These are phyloP conservation scores for Threskiornis aethiopicus DNA, from an alignment of 2,797 vertebrate species.

Conservation along the genomic window DNA sequence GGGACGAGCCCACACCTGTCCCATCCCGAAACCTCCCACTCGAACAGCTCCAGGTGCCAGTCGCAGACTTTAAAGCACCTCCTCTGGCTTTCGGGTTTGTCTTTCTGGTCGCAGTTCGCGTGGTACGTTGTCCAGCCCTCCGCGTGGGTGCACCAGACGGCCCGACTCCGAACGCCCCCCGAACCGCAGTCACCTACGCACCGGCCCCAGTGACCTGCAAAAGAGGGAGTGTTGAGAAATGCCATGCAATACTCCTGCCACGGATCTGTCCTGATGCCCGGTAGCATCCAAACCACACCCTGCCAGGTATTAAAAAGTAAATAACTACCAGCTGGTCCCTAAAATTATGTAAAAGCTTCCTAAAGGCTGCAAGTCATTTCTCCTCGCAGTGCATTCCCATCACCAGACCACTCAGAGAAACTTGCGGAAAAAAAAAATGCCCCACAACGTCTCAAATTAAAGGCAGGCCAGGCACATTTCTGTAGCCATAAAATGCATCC, in stretches of 20 bases:
- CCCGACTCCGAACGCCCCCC: constrained; percentile 85
- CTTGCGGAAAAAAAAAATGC: not conserved
- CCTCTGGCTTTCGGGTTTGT: constrained; percentile 85
- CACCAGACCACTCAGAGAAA: not conserved
- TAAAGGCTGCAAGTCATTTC: not conserved
- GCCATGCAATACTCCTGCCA: rapidly evolving
- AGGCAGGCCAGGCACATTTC: not conserved
- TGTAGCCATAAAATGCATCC: constrained; percentile 13
- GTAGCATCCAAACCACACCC: not conserved
- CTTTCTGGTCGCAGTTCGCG: constrained; percentile 83
- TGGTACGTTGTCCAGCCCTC: constrained; percentile 93
- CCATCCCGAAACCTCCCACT: constrained; percentile 93
- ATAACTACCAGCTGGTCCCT: not conserved
- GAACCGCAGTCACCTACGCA: constrained; percentile 92
- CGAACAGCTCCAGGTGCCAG: constrained; percentile 93
- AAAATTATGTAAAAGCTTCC: not conserved
- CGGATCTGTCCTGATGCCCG: rapidly evolving
- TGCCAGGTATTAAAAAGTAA: rapidly evolving
- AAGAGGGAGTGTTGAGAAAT: not conserved
- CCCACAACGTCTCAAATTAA: not conserved
- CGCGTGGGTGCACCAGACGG: constrained; percentile 90
- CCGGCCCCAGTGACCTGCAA: constrained; percentile 92
- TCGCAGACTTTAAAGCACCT: constrained; percentile 94
- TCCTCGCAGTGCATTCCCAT: not conserved
- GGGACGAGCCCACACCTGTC: constrained; percentile 81